phyloP scores from a whole-genome alignment of 2,797 vertebrate species.

The Vespertilio murinus region DNA sequence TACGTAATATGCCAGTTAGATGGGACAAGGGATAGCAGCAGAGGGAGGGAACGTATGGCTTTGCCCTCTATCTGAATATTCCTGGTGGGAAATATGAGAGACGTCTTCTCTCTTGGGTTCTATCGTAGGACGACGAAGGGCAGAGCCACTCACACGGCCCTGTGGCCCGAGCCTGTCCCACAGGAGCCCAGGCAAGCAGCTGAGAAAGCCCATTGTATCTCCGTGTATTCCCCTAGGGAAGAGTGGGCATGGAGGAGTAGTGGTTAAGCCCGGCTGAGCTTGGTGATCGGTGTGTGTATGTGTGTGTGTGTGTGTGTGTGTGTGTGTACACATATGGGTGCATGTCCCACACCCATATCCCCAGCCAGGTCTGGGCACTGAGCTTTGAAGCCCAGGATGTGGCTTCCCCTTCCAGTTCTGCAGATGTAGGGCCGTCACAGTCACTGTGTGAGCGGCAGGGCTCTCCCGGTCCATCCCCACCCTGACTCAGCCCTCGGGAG shows the following conservation, averaged over 20 bases:
- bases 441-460: not conserved
- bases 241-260: not conserved
- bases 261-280: not conserved
- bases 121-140: not conserved
- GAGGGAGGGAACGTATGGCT: not conserved
- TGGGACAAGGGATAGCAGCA: not conserved
- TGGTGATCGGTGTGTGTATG: not conserved
- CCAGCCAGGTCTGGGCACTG: not conserved
- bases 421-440: not conserved
- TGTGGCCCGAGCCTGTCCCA: not conserved
- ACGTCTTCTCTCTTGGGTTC: not conserved
- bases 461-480: not conserved
- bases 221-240: conserved; percentile 20
- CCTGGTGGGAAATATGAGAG: not conserved
- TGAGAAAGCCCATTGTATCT: conserved; percentile 53
- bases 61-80: conserved; percentile 6
- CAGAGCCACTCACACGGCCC: conserved; percentile 2
- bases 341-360: not conserved
- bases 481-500: not conserved
- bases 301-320: not conserved
- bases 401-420: not conserved
- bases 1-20: not conserved
- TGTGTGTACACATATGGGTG: not conserved
- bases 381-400: not conserved
- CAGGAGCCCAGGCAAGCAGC: not conserved